phyloP scores from a whole-genome alignment of 2,113 vertebrate genomes.

The human region DNA sequence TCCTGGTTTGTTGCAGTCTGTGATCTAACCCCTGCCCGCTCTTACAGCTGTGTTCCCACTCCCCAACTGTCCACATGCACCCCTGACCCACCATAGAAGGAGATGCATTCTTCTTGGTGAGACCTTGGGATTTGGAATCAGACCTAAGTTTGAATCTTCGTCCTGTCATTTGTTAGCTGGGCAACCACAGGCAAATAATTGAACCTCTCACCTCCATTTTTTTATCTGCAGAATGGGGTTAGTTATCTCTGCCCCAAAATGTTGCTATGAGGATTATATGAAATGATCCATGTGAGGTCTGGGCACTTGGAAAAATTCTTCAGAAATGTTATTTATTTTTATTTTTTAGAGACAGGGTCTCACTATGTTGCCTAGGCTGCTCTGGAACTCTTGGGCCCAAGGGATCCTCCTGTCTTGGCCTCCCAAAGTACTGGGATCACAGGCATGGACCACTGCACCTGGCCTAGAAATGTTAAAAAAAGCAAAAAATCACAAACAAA shows the following conservation, averaged over 20 bases:
- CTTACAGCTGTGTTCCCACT: neutral
- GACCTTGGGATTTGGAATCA: neutral
- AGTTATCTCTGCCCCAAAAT: too few relatives aligned
- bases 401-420: too few relatives aligned
- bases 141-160: neutral
- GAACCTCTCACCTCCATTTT: neutral
- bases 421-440: too few relatives aligned
- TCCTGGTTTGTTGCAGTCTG: rapidly evolving
- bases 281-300: neutral
- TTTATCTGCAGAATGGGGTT: neutral
- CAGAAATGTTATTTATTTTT: neutral
- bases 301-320: neutral
- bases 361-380: too few relatives aligned
- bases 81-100: rapidly evolving
- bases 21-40: neutral
- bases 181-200: neutral
- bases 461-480: too few relatives aligned
- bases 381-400: too few relatives aligned
- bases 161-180: neutral
- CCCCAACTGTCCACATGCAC: rapidly evolving
- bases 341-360: too few relatives aligned
- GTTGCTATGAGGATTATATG: neutral
- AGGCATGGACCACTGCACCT: too few relatives aligned
- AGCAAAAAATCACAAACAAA: too few relatives aligned
- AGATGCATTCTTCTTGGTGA: neutral